These are phyloP conservation scores for Campylorhamphus procurvoides DNA, from an alignment of 2,113 vertebrate species.

Conservation along the genomic window DNA sequence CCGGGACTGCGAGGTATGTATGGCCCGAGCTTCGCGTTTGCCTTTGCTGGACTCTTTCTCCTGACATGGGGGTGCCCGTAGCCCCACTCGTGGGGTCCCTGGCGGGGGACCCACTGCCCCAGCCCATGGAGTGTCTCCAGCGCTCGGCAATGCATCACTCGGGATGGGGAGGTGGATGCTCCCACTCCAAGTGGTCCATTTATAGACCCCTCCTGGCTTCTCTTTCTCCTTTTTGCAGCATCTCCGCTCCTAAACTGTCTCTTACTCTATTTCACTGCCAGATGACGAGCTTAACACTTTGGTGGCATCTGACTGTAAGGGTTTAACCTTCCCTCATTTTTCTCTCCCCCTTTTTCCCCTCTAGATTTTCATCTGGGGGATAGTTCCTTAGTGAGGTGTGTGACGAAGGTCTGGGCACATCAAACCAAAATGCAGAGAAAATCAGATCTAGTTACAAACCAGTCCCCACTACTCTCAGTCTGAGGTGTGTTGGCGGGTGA, in stretches of 20 bases:
- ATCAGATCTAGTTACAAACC: background rate
- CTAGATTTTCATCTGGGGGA: background rate
- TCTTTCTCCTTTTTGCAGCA: background rate
- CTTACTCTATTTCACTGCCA: background rate
- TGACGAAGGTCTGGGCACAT: background rate
- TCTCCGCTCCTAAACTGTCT: background rate
- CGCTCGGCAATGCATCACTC: accelerated
- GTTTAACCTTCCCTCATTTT: background rate
- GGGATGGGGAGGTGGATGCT: background rate
- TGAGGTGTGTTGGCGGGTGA: background rate
- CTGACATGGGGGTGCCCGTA: background rate
- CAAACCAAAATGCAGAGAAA: background rate
- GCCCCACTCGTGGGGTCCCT: background rate
- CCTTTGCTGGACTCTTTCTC: background rate
- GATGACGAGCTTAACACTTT: background rate
- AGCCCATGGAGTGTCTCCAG: background rate
- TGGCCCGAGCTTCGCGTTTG: background rate
- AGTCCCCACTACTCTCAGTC: background rate
- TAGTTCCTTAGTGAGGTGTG: background rate
- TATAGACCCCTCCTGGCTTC: background rate
- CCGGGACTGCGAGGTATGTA: conserved; percentile 81
- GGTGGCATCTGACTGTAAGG: background rate
- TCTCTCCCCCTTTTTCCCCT: background rate
- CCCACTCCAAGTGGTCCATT: background rate
- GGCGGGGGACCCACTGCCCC: background rate